These are phyloP conservation scores for Galleria mellonella DNA, from an alignment of 1,140 invertebrate genomes.

Conservation along the genomic window DNA sequence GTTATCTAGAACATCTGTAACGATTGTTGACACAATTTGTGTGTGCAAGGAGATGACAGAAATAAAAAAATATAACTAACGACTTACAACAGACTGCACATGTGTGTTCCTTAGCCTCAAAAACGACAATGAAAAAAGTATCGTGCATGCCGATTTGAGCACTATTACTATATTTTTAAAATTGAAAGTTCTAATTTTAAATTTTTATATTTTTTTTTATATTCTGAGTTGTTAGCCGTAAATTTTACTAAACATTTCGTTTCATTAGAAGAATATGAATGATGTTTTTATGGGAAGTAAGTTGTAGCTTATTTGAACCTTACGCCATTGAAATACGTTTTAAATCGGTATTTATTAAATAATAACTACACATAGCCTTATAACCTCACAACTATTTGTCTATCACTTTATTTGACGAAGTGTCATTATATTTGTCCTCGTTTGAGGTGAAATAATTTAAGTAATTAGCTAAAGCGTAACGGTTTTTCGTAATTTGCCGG, in stretches of 20 bases:
- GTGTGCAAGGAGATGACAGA: constrained; percentile 29
- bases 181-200: constrained; percentile 15
- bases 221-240: constrained; percentile 35
- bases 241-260: constrained; percentile 43
- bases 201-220: constrained; percentile 13
- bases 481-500: neutral
- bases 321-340: too few relatives aligned
- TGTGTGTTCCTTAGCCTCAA: constrained; percentile 43
- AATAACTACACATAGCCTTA: constrained; percentile 18
- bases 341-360: too few relatives aligned
- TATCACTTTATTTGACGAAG: constrained; percentile 44
- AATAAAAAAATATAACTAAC: constrained; percentile 47
- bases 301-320: too few relatives aligned
- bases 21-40: constrained; percentile 55
- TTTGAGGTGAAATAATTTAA: constrained; percentile 18
- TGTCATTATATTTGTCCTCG: constrained; percentile 30
- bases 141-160: neutral
- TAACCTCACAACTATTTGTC: constrained; percentile 40
- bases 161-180: constrained; percentile 5
- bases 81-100: constrained; percentile 42
- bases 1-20: constrained; percentile 44
- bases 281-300: too few relatives aligned
- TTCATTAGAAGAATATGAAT: constrained; percentile 22
- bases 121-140: constrained; percentile 18
- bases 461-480: too few relatives aligned